Evolutionary conservation across 2,888 invertebrate genomes (phyloP).

Genomic region (Cerastoderma edule): DNA sequence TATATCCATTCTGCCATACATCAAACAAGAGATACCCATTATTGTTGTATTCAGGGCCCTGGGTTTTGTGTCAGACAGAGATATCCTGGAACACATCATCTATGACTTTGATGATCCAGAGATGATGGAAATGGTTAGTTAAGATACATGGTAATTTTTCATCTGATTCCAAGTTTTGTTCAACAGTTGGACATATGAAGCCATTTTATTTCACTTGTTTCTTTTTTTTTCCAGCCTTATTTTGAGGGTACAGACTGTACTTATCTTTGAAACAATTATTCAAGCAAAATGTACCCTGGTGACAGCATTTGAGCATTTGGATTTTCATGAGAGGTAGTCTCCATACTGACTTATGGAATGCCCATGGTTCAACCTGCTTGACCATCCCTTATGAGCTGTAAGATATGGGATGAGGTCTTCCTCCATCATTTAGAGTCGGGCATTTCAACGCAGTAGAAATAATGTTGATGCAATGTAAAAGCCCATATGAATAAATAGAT

Average conservation of each 20-base stretch:
- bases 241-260: too few species aligned
- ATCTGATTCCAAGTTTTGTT: neutral
- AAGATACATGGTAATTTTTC: conserved; percentile 34
- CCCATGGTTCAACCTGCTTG: too few species aligned
- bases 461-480: too few species aligned
- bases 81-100: conserved; percentile 99
- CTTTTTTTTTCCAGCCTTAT: neutral
- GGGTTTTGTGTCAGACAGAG: conserved; percentile 99
- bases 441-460: too few species aligned
- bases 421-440: too few species aligned
- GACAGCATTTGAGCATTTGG: too few species aligned
- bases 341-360: too few species aligned
- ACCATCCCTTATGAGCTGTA: too few species aligned
- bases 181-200: neutral
- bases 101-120: conserved; percentile 99
- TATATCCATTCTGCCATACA: conserved; percentile 98
- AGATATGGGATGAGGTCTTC: too few species aligned
- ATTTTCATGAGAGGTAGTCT: too few species aligned
- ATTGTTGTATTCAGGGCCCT: conserved; percentile 99
- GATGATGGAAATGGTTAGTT: conserved; percentile 99
- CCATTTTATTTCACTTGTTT: neutral
- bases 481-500: too few species aligned
- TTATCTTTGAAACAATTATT: too few species aligned
- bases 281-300: neutral
- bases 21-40: conserved; percentile 98